Base-by-base conservation (phyloP, 2,797 vertebrate species). In the Varecia variegata region DNA sequence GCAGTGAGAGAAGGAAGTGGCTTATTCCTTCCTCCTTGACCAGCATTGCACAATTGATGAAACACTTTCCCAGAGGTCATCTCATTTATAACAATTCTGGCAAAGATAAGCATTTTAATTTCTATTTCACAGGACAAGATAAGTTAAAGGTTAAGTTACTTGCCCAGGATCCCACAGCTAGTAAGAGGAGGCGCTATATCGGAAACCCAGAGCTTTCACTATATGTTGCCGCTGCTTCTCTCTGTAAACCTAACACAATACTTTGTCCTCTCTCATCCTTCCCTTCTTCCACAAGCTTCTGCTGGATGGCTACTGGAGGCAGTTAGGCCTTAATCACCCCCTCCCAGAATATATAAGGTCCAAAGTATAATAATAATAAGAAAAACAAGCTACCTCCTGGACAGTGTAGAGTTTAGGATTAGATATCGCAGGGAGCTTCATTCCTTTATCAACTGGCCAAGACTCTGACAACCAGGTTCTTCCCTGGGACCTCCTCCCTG, bases 51-150 rank as follows among this genome's bases (percentile, higher is more conserved):
- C 23, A 35, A 35, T n/a, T 77, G 88, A 73, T 67, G 88, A 71
- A 70, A 90, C 65, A 25, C 56, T 88, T 80, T 94, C 38, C 94
- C 94, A 91, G 86, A 74, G 88, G 73, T 96, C 82, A 68, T 40
- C 52, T 82, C 14, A 27, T 43, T 90, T 92, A 4, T n/a, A 67
- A 80, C 65, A 40, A 35, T 52, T 81, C 35, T 38, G 68, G 25
- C 83, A 89, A 52, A 83, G 93, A 93, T 62, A 81, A 93, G 47
- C 15, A 15, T 65, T 92, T 82, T 94, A 35, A 85, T 90, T 50
- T 81, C 56, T 45, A 62, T 65, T 54, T 54, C 54, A n/a, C 35
- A 86, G 90, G 88, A 95, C 56, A 50, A 82, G 71, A 74, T 77
- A 88, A 82, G n/a, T 45, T 27, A 56, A 38, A 58, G 58, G 43